phyloP scores from a whole-genome alignment of 2,797 vertebrate species.

The Eulemur coronatus region DNA sequence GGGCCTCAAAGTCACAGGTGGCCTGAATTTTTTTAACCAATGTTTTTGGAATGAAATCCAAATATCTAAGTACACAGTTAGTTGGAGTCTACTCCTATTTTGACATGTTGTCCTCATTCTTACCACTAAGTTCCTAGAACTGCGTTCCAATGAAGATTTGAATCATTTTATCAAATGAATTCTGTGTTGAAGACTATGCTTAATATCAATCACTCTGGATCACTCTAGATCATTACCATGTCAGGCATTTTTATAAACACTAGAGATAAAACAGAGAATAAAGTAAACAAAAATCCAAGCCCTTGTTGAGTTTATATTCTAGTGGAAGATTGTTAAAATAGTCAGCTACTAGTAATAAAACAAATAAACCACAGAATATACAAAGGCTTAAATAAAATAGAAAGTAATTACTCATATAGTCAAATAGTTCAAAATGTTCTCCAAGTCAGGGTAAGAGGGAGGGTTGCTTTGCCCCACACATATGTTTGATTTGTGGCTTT shows the following conservation, averaged over 20 bases:
- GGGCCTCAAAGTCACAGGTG: not conserved
- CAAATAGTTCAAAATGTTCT: not conserved
- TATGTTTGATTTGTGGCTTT: not conserved
- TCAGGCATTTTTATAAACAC: not conserved
- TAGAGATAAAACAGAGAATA: not conserved
- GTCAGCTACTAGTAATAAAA: not conserved
- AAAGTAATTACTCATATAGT: not conserved
- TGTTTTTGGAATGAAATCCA: not conserved
- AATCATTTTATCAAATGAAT: not conserved
- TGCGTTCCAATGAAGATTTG: not conserved
- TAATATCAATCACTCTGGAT: not conserved
- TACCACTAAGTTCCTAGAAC: not conserved
- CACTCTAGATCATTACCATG: not conserved
- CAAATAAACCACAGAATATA: not conserved
- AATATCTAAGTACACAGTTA: not conserved
- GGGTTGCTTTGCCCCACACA: not conserved
- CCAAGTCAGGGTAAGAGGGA: not conserved
- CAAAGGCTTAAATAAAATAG: not conserved
- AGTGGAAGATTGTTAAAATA: not conserved
- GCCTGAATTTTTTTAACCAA: not conserved
- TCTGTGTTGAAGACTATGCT: not conserved
- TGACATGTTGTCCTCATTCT: not conserved
- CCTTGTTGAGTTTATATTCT: not conserved
- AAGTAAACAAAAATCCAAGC: not conserved
- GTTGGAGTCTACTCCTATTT: not conserved